These are phyloP conservation scores for Drosophila aldrichi DNA, from an alignment of 2,888 invertebrate genomes.

Conservation along the genomic window DNA sequence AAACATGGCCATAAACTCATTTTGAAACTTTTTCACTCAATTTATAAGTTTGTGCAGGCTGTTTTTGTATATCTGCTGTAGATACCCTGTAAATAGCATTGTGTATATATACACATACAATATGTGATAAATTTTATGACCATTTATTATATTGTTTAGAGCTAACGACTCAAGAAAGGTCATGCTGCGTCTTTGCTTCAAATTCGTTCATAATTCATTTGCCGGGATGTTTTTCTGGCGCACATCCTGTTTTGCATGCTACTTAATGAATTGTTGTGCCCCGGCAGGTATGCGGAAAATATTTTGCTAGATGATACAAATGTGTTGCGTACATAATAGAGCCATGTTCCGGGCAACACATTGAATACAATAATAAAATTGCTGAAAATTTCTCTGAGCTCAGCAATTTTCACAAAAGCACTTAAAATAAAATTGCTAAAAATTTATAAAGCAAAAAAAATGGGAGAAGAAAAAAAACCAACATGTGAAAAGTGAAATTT, in stretches of 20 bases:
- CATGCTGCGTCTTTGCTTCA: not conserved
- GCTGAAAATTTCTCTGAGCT: constrained; percentile 15
- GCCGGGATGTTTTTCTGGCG: constrained; percentile 33
- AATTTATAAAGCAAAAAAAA: constrained; percentile 23
- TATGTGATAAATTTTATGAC: not conserved
- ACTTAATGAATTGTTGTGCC: constrained; percentile 35
- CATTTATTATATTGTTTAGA: constrained; percentile 3
- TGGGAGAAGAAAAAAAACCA: not conserved
- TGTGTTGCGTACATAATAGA: constrained; percentile 4
- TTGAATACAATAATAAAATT: constrained; percentile 4
- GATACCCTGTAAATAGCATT: not conserved
- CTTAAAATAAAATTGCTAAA: constrained; percentile 29
- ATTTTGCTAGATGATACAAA: constrained; percentile 14
- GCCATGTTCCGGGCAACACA: not conserved
- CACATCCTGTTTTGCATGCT: constrained; percentile 35
- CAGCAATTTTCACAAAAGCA: constrained; percentile 37
- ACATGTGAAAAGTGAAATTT: constrained; percentile 26
- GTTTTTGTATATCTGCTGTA: not conserved
- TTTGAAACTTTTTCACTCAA: constrained; percentile 10
- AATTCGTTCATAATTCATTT: constrained; percentile 36
- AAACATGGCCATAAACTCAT: constrained; percentile 22
- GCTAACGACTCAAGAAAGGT: not conserved
- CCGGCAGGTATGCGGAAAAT: constrained; percentile 21
- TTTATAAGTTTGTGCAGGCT: not conserved
- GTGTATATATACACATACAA: no score